Evolutionary conservation across 2,797 vertebrate genomes (phyloP), one percentile per base, ranked within the genome.

Genomic region (Dipus sagitta): DNA sequence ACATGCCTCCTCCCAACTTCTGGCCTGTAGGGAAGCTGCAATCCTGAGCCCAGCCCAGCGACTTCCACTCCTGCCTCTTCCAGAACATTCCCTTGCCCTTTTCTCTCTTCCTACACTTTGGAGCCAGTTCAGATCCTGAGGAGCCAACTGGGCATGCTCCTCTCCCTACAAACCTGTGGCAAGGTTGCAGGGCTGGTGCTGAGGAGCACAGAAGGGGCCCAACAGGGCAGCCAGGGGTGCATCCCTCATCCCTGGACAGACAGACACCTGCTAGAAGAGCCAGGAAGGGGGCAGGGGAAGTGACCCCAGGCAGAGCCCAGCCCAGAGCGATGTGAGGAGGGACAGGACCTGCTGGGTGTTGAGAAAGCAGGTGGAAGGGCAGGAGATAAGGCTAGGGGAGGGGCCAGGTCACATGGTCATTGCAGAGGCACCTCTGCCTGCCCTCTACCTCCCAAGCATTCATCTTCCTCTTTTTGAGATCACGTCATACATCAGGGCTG

Each of bases 81-180:
- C 47, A 89, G 86, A 96, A 82, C 14, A 34, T 90, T 77, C 91
- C 62, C 72, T 70, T 14, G 0, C n/a, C 24, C 54, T 76, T 90
- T 87, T 74, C 24, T 81, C 42, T 60, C 47, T 87, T 47, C 52
- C 67, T 9, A 34, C 21, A 65, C 32, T 62, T 64, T 15, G 6
- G 10, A 87, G 71, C 7, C 75, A n/a, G 60, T 79, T 70, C 24
- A 58, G 60, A 75, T n/a, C 58, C 86, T 82, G 67, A n/a, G 64
- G 76, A 74, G 24, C 20, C 5, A 0, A 7, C 1, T 9, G 47
- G 52, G 32, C 52, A 30, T 10, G 28, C 15, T 58, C 24, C 1
- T 76, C 5, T 34, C 47, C 60, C 65, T 24, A 30, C 10, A 6
- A 6, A 5, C 3, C 74, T 5, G 62, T 11, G 5, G 10, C 8